Conservation (phyloP, 2,888 invertebrate genomes). For the Caradrina clavipalpis region DNA sequence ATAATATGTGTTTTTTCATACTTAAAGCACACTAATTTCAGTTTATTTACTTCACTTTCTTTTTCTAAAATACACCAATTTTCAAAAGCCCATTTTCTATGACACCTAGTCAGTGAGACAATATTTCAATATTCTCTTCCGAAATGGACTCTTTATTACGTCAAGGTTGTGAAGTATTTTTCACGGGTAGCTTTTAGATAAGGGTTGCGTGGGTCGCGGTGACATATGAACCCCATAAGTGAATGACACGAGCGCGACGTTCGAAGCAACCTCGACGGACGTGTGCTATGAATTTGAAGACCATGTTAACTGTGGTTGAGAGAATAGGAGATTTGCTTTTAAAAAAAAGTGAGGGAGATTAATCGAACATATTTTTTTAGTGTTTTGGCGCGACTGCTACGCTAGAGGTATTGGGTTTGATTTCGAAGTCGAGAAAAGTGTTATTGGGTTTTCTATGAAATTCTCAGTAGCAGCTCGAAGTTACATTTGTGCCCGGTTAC, state of each 20-base stretch:
- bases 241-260: constrained; percentile 27
- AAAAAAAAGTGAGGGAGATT: neutral
- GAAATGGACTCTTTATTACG: constrained; percentile 12
- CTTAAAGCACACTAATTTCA: neutral
- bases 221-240: constrained; percentile 27
- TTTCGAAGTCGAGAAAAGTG: too few species aligned
- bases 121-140: constrained; percentile 19
- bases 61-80: neutral
- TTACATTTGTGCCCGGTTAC: too few species aligned
- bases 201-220: constrained; percentile 38
- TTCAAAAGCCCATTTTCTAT: neutral
- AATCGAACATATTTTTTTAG: neutral
- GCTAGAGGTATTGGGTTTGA: too few species aligned
- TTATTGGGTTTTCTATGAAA: too few species aligned
- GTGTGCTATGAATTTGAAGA: constrained; percentile 8
- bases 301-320: neutral
- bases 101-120: neutral
- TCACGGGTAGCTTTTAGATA: constrained; percentile 16
- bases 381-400: too few species aligned
- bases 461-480: too few species aligned
- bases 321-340: neutral
- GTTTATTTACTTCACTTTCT: neutral
- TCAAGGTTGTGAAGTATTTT: constrained; percentile 33
- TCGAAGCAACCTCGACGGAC: constrained; percentile 1
- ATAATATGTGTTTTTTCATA: too few species aligned